These are phyloP conservation scores for Myiotriccus ornatus DNA, from an alignment of 2,797 vertebrate genomes.

Conservation along the genomic window DNA sequence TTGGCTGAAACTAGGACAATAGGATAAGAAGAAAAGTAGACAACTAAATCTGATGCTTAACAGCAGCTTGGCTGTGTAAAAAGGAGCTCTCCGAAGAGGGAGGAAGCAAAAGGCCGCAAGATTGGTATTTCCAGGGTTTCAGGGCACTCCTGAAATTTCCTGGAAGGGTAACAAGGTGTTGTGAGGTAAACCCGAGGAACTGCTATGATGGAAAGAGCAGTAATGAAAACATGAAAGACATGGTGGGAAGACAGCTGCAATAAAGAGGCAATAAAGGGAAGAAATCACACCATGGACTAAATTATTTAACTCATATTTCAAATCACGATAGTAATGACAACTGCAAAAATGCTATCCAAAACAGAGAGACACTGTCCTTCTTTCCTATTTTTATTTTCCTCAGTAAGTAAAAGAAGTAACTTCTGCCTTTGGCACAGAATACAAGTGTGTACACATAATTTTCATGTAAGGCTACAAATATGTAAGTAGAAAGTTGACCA, in stretches of 20 bases:
- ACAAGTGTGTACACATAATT: not conserved
- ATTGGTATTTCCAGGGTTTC: not conserved
- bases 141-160: not conserved
- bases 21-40: not conserved
- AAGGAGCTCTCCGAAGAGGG: not conserved
- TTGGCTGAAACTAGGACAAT: not conserved
- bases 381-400: not conserved
- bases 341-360: not conserved
- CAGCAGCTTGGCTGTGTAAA: not conserved
- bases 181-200: not conserved
- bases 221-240: not conserved
- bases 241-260: not conserved
- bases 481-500: not conserved
- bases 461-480: not conserved
- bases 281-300: not conserved
- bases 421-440: not conserved
- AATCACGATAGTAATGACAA: not conserved
- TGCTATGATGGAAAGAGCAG: not conserved
- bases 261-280: not conserved
- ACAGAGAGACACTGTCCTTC: not conserved
- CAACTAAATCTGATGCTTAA: not conserved
- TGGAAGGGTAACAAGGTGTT: not conserved
- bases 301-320: conserved; percentile 8
- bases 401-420: not conserved
- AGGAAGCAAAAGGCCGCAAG: not conserved